Evolutionary conservation across 1,140 invertebrate species (phyloP).

Genomic region (Drosophila seguyi): DNA sequence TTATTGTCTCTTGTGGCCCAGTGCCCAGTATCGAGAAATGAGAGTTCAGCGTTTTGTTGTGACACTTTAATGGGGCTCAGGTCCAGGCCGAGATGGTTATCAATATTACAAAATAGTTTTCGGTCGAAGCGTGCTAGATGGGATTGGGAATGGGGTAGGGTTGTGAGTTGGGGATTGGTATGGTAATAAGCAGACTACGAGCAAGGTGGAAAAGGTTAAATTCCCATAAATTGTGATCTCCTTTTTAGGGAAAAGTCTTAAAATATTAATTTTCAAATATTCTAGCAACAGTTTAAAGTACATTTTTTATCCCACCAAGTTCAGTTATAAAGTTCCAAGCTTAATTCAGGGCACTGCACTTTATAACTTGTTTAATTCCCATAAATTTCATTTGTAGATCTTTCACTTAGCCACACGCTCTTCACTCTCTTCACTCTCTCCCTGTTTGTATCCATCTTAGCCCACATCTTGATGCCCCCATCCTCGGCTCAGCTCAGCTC

Average conservation of each 20-base stretch:
- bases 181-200: conserved; percentile 24
- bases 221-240: conserved; percentile 11
- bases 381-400: conserved; percentile 49
- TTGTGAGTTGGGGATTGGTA: conserved; percentile 1
- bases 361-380: conserved; percentile 37
- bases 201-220: conserved; percentile 5
- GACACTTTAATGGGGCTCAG: conserved; percentile 67
- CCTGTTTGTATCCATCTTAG: background rate
- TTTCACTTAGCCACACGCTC: conserved; percentile 26
- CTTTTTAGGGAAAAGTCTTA: background rate
- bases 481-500: conserved; percentile 14
- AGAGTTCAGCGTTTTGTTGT: conserved; percentile 80
- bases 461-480: conserved; percentile 1
- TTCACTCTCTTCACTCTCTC: background rate
- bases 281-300: background rate
- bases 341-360: background rate
- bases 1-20: conserved; percentile 54
- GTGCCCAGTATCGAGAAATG: conserved; percentile 69
- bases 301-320: background rate
- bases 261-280: background rate
- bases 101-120: conserved; percentile 59
- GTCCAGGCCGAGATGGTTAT: conserved; percentile 35
- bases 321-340: background rate
- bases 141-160: conserved; percentile 3
- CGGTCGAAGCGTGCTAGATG: conserved; percentile 33